Conservation (phyloP, 2,888 invertebrate genomes). For the Megaustenia siamemsis region DNA sequence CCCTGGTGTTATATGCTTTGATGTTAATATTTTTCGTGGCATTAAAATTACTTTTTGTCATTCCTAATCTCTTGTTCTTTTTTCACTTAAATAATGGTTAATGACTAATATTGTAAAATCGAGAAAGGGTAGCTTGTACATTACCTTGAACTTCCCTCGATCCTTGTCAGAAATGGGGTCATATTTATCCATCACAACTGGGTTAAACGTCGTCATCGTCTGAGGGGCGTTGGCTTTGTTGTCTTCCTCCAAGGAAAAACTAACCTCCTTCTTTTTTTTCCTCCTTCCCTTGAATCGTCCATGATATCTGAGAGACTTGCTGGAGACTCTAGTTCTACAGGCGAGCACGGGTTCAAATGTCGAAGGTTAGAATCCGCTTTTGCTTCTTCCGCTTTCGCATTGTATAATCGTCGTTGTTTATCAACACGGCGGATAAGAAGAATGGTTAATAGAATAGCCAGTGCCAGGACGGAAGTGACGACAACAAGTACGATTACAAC, state of each 20-base stretch:
- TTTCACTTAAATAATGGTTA: too few relatives aligned
- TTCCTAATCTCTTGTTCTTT: too few relatives aligned
- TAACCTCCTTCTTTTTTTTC: conserved; percentile 64
- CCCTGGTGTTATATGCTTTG: too few relatives aligned
- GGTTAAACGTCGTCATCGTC: conserved; percentile 40
- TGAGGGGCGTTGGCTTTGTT: conserved; percentile 49
- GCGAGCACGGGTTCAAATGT: conserved; percentile 23
- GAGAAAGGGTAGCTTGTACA: too few relatives aligned
- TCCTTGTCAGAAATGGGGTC: conserved; percentile 41
- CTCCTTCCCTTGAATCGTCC: conserved; percentile 33
- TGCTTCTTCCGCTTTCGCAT: conserved; percentile 58
- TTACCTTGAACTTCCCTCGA: conserved; percentile 51
- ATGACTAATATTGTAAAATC: too few relatives aligned
- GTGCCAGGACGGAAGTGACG: conserved; percentile 61
- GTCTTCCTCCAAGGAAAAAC: conserved; percentile 65
- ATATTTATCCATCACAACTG: conserved; percentile 39
- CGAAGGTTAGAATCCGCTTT: conserved; percentile 55
- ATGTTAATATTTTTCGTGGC: too few relatives aligned
- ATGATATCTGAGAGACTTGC: conserved; percentile 34
- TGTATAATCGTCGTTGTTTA: conserved; percentile 56
- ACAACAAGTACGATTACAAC: conserved; percentile 64
- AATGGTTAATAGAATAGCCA: conserved; percentile 62
- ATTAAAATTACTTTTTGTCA: too few relatives aligned
- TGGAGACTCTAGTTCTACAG: conserved; percentile 1
- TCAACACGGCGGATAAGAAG: conserved; percentile 60